Base-by-base conservation (phyloP, 2,113 vertebrate species). In the Tyto alba region DNA sequence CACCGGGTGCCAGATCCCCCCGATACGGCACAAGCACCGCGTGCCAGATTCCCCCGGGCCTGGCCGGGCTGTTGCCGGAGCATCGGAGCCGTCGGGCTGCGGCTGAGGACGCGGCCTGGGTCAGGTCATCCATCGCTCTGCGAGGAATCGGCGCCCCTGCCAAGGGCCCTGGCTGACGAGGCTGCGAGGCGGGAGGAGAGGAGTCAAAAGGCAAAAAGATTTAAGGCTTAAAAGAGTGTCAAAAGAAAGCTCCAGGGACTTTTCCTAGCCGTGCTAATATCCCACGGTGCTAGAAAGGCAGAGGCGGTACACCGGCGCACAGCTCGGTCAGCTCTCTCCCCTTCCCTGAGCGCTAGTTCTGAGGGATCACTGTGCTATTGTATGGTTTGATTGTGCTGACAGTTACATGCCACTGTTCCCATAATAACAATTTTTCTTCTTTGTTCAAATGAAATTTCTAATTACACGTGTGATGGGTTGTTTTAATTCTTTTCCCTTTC, bases 401-500 rank as follows among this genome's bases (percentile, higher is more conserved):
- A 76, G 96, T 97, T 98, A 98, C 98, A 97, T 98, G 98, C 98
- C 98, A 97, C 98, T 99, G 99, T 99, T 99, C 98, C 99, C 98
- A 91, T 98, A 98, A 98, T 98, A 98, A 98, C 98, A 98, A 93
- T 97, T 98, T 98, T 98, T 99, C 98, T 98, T 97, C 97, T 98
- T 99, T 98, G 98, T 99, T 99, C 98, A 98, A 98, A 98, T 98
- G 98, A 97, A 95, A 98, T 99, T 99, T 98, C 99, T 99, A 99
- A 98, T 98, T 97, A 99, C 99, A 99, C 99, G 98, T 99, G 99
- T 99, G 99, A 99, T 98, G 99, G 99, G 99, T 99, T 99, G 99
- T 99, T 98, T 99, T 99, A 99, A 99, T 99, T 99, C 99, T 99
- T 99, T 99, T 99, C 98, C 98, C 99, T 98, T 97, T 98, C 98